Evolutionary conservation across 2,888 invertebrate genomes (phyloP).

Genomic region (Oscheius sp.): DNA sequence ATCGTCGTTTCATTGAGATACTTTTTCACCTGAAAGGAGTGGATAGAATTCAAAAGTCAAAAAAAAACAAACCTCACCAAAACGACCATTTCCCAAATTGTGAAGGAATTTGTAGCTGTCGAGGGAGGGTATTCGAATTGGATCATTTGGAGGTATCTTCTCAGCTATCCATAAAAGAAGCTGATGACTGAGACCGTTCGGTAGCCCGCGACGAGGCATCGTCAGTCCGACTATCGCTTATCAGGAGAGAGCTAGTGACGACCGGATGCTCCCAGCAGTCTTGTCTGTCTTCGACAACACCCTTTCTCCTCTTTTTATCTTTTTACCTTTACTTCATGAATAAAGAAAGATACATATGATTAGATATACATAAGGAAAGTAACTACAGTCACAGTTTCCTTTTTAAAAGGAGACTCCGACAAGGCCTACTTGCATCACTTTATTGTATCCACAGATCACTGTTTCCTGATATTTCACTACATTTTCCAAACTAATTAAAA

Average conservation of each 20-base stretch:
- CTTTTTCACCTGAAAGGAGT: conserved; percentile 41
- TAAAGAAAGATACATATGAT: too few relatives aligned
- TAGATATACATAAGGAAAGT: too few relatives aligned
- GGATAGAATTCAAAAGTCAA: not conserved
- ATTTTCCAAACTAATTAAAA: not conserved
- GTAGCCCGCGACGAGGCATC: conserved; percentile 18
- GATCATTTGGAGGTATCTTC: conserved; percentile 38
- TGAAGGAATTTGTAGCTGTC: conserved; percentile 32
- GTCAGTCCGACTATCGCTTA: conserved; percentile 9
- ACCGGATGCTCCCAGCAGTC: not conserved
- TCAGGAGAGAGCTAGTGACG: not conserved
- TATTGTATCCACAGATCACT: not conserved
- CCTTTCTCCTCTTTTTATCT: not conserved
- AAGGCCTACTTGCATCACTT: not conserved
- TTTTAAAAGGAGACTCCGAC: too few relatives aligned
- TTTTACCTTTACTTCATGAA: too few relatives aligned
- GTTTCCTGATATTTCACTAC: not conserved
- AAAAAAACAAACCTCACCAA: conserved; percentile 40
- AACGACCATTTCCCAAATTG: conserved; percentile 46
- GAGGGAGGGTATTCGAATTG: conserved; percentile 36
- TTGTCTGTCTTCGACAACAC: too few relatives aligned
- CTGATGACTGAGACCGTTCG: conserved; percentile 24
- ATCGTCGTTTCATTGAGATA: conserved; percentile 39
- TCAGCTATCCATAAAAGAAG: conserved; percentile 44
- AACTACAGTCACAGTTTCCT: too few relatives aligned